Percentiles rank a stretch among this genome's conserved stretches.
Conservation (phyloP, 2,888 invertebrate genomes). For the Ganaspis brasiliensis region DNA sequence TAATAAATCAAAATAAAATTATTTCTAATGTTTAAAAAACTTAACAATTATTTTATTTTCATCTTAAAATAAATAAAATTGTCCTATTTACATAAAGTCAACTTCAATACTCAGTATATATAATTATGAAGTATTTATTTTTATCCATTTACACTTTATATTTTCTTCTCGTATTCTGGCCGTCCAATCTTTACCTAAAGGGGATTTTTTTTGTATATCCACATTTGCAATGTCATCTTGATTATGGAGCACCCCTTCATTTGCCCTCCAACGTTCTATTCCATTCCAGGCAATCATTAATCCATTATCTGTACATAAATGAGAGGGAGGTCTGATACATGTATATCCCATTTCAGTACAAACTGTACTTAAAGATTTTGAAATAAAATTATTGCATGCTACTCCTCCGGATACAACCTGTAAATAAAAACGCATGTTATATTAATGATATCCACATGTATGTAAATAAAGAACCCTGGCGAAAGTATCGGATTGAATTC, state of each 20-base stretch:
- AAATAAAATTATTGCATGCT: conserved; percentile 94
- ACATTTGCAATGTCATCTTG: conserved; percentile 83
- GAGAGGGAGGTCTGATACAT: conserved; percentile 89
- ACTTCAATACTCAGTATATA: background rate
- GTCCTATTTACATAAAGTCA: no score
- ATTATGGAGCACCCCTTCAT: conserved; percentile 80
- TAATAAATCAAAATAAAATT: no score
- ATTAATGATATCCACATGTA: background rate
- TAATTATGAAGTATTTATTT: conserved; percentile 64
- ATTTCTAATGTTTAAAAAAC: no score
- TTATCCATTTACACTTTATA: conserved; percentile 83
- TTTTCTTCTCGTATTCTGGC: conserved; percentile 83
- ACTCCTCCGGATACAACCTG: conserved; percentile 97
- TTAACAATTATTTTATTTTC: no score
- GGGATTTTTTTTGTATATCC: conserved; percentile 83
- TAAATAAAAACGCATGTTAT: conserved; percentile 53
- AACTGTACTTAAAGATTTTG: conserved; percentile 85
- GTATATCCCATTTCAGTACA: conserved; percentile 85
- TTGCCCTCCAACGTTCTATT: conserved; percentile 86
- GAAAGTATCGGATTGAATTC: no score
- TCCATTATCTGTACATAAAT: conserved; percentile 98
- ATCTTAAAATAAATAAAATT: no score
- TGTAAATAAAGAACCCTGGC: no score
- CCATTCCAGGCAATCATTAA: conserved; percentile 99
- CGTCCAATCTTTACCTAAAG: conserved; percentile 84